These are phyloP conservation scores for Neoaliturus tenellus DNA, from an alignment of 2,888 invertebrate species.

Conservation along the genomic window DNA sequence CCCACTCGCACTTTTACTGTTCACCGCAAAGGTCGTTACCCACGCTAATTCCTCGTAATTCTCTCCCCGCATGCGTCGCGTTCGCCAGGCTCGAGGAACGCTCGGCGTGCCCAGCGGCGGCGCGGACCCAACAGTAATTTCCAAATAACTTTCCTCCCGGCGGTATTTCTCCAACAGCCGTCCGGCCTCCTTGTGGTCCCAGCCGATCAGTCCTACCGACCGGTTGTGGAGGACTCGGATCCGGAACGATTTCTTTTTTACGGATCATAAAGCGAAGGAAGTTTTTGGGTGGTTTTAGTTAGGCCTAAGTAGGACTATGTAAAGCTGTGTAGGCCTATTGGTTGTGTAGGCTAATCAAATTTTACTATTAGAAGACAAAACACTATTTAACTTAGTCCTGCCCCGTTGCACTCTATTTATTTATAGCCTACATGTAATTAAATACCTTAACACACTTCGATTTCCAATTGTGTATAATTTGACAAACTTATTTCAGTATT, in stretches of 20 bases:
- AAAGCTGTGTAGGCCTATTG: too few species aligned
- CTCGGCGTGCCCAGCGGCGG: background rate
- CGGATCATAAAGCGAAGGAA: too few species aligned
- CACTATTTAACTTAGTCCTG: too few species aligned
- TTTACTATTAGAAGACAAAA: too few species aligned
- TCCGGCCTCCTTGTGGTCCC: background rate
- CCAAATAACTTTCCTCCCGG: constrained; percentile 24
- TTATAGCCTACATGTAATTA: too few species aligned
- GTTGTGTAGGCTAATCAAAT: too few species aligned
- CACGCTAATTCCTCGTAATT: background rate
- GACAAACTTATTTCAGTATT: too few species aligned
- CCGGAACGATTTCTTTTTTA: background rate
- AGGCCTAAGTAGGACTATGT: too few species aligned
- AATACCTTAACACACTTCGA: too few species aligned
- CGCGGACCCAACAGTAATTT: background rate
- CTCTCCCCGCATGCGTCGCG: background rate
- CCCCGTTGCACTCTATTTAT: too few species aligned
- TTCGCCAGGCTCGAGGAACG: background rate
- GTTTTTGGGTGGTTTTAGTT: too few species aligned
- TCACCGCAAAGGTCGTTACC: background rate
- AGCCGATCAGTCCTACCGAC: background rate
- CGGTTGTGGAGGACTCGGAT: background rate
- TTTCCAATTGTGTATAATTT: too few species aligned
- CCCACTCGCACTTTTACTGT: background rate
- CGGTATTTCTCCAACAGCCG: background rate